Percentiles rank a stretch among this genome's conserved stretches.
Evolutionary conservation across 1,140 invertebrate species (phyloP).

Genomic region (Drosophila elegans): DNA sequence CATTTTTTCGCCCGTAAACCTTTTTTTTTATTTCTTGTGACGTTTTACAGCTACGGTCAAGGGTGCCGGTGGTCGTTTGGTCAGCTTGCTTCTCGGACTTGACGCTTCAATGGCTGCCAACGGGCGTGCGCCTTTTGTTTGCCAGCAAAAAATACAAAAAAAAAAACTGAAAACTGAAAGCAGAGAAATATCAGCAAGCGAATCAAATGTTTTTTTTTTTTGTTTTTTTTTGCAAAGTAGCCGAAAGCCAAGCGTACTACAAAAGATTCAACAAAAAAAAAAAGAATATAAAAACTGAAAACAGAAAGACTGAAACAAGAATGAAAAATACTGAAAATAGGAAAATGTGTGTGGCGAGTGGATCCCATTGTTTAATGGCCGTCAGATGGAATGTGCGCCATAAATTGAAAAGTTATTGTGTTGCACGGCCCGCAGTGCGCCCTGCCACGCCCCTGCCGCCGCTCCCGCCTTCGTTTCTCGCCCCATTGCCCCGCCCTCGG

Average conservation of each 20-base stretch:
- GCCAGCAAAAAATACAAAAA: slow-evolving; percentile 31
- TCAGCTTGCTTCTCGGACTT: slow-evolving; percentile 69
- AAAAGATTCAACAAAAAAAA: slow-evolving; percentile 13
- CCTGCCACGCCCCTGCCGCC: slow-evolving; percentile 27
- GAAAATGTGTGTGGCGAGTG: slow-evolving; percentile 65
- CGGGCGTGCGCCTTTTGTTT: slow-evolving; percentile 76
- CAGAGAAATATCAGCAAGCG: slow-evolving; percentile 39
- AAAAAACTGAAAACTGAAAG: slow-evolving; percentile 3
- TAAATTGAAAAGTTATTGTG: slow-evolving; percentile 83
- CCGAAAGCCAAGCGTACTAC: slow-evolving; percentile 63
- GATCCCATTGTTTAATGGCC: slow-evolving; percentile 79
- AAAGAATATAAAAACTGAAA: slow-evolving; percentile 17
- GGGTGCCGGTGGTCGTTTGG: slow-evolving; percentile 68
- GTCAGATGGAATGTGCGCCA: slow-evolving; percentile 81
- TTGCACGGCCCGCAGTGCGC: slow-evolving; percentile 46
- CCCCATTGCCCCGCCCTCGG: background rate
- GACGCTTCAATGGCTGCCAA: slow-evolving; percentile 81
- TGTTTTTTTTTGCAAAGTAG: slow-evolving; percentile 75
- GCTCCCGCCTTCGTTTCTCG: background rate
- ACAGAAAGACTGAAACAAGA: slow-evolving; percentile 52
- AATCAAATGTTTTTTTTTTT: slow-evolving; percentile 71
- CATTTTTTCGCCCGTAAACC: slow-evolving; percentile 12
- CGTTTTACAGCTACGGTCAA: slow-evolving; percentile 78
- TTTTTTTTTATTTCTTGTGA: slow-evolving; percentile 17
- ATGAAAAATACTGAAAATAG: slow-evolving; percentile 72